Evolutionary conservation across 2,113 vertebrate genomes (phyloP).

Genomic region (Glaucidium brasilianum): DNA sequence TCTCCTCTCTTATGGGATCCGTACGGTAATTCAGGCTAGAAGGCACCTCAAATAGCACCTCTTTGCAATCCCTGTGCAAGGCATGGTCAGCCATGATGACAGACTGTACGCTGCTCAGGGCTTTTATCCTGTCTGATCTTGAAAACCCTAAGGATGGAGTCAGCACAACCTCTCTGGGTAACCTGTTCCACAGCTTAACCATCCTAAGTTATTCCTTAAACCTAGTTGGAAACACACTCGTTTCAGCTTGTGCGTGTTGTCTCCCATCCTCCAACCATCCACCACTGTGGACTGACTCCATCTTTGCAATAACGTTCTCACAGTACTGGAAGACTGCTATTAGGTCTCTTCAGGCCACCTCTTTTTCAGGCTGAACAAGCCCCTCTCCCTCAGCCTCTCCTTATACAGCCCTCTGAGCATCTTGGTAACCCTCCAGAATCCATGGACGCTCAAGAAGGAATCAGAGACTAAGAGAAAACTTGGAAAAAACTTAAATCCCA

Average conservation of each 20-base stretch:
- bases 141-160: neutral
- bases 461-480: neutral
- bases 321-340: neutral
- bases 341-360: neutral
- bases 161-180: neutral
- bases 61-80: neutral
- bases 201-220: neutral
- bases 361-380: neutral
- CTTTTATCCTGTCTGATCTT: neutral
- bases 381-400: neutral
- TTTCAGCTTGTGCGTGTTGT: neutral
- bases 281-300: neutral
- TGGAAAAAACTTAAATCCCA: neutral
- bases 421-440: neutral
- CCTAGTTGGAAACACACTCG: neutral
- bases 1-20: neutral
- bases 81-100: neutral
- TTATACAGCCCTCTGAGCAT: neutral
- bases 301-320: neutral
- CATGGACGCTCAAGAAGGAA: neutral
- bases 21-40: neutral
- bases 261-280: neutral
- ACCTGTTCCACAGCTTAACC: neutral
- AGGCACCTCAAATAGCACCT: neutral
- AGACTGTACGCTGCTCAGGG: neutral